Evolutionary conservation across 2,113 vertebrate genomes (phyloP), one percentile per base, ranked within the genome.

Genomic region (Tenebrosternarchus preto): DNA sequence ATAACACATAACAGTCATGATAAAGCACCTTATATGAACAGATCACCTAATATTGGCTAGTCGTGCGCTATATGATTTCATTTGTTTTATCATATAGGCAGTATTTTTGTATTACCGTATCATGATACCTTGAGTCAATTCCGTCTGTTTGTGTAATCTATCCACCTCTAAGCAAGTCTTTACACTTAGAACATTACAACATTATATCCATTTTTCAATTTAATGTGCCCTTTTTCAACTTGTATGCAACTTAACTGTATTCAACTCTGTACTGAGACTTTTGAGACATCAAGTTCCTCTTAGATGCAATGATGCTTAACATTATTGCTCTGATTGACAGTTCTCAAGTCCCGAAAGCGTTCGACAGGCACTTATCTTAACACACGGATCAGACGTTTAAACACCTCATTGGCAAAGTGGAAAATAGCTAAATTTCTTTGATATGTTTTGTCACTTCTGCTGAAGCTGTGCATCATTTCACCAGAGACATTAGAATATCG

Each of bases 1-100:
- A 84, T 84, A 82, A 84, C 80, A 78, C 83, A 81, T 81, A 69
- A 78, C 64, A 61, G 67, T 59, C 16, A 27, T 19, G 57, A 76
- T 71, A 79, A 76, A 84, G 75, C 67, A 57, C 66, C 43, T 78
- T 66, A 81, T 75, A 78, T 81, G n/a, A 63, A 53, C 20, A 39
- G 20, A 73, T 63, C 64, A 66, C 59, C 43, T 50, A 50, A 50
- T 50, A 50, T 50, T 12, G 15, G 80, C 71, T 4, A 22, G 72
- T 63, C 56, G 11, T 57, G 59, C 56, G 43, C 74, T 73, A 81
- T 63, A 76, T 50, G 61, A 74, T 72, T 83, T 77, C 59, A 83
- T 80, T 83, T 15, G 43, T 31, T 75, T 84, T 66, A 84, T 84
- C 69, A 59, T 73, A 50, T 61, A 5, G 67, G 46, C 57, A 73